Conservation (phyloP, 2,113 vertebrate genomes). For the Sinocyclocheilus maitianheensis region DNA sequence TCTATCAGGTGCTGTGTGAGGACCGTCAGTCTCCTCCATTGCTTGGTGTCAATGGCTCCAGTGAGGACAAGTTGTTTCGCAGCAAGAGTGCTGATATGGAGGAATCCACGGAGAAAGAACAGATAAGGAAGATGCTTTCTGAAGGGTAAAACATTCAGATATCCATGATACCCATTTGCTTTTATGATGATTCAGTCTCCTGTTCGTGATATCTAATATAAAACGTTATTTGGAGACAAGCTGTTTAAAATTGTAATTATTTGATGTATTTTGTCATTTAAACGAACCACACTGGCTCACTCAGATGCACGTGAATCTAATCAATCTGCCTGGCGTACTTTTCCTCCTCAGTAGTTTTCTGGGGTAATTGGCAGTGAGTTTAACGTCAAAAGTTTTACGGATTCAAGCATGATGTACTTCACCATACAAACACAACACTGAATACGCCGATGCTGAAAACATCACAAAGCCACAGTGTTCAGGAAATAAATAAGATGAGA, state of each 20-base stretch:
- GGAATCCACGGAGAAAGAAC: slow-evolving; percentile 82
- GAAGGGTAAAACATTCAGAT: slow-evolving; percentile 79
- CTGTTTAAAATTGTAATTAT: background rate
- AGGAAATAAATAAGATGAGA: too few species aligned
- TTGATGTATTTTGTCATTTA: background rate
- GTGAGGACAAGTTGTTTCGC: slow-evolving; percentile 89
- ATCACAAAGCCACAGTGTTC: background rate
- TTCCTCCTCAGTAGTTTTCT: slow-evolving; percentile 43
- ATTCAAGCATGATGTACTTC: background rate
- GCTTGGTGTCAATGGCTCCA: slow-evolving; percentile 84
- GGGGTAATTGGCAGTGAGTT: slow-evolving; percentile 5
- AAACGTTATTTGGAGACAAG: background rate
- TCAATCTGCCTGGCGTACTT: slow-evolving; percentile 6
- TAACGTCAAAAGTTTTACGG: slow-evolving; percentile 4
- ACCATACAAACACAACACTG: background rate
- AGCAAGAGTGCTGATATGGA: slow-evolving; percentile 91
- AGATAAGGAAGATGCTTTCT: slow-evolving; percentile 92
- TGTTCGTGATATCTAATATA: background rate
- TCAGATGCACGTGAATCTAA: slow-evolving; percentile 11
- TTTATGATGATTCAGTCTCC: background rate
- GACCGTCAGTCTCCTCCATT: slow-evolving; percentile 74
- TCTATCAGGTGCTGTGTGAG: slow-evolving; percentile 69
- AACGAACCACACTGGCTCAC: background rate
- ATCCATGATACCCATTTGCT: background rate
- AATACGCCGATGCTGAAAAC: background rate